Conservation (phyloP, 2,113 vertebrate species). For the Pimephales promelas region DNA sequence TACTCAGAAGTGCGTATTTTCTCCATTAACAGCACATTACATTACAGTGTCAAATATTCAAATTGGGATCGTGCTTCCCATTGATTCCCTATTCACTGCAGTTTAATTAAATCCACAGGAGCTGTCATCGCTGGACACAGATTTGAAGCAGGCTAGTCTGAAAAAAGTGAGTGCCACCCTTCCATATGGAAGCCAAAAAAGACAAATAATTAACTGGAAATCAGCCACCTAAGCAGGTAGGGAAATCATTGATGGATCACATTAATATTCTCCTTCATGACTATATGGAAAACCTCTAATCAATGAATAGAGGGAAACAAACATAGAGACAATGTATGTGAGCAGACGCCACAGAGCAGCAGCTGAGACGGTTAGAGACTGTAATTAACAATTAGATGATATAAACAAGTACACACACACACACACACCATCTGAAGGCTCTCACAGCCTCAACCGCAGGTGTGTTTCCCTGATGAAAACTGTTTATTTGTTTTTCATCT, state of each 20-base stretch:
- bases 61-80: neutral
- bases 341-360: slow-evolving; percentile 14
- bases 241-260: slow-evolving; percentile 37
- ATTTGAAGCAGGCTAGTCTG: neutral
- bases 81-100: neutral
- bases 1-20: neutral
- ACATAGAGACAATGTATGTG: slow-evolving; percentile 5
- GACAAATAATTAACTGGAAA: slow-evolving; percentile 49
- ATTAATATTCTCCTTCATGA: slow-evolving; percentile 42
- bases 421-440: neutral
- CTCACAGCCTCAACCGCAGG: slow-evolving; percentile 17
- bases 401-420: slow-evolving; percentile 19
- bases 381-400: slow-evolving; percentile 48
- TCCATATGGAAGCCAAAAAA: slow-evolving; percentile 23
- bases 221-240: slow-evolving; percentile 8
- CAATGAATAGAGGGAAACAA: neutral
- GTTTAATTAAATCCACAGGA: slow-evolving; percentile 26
- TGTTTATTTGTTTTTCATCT: neutral
- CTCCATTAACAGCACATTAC: neutral
- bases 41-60: neutral
- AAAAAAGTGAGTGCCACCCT: slow-evolving; percentile 6
- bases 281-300: slow-evolving; percentile 16
- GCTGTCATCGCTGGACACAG: slow-evolving; percentile 10
- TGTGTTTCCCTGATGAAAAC: slow-evolving; percentile 16
- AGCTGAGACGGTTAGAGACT: neutral